Evolutionary conservation across 2,888 invertebrate species (phyloP).

Genomic region (Odontomyia ornata): DNA sequence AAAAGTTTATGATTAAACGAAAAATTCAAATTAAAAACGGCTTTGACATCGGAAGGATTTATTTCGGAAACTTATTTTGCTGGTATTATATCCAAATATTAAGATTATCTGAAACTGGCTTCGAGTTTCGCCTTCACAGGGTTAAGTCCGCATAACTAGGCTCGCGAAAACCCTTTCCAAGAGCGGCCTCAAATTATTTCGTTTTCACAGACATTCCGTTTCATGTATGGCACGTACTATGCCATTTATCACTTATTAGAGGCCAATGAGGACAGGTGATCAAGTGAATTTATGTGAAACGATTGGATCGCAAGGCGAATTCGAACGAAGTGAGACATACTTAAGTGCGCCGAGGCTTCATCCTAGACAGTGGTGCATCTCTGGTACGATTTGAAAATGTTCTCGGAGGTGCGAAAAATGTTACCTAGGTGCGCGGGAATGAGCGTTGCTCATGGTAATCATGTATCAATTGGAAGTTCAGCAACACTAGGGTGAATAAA

Average conservation of each 20-base stretch:
- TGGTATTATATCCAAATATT: no score
- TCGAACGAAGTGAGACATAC: not conserved
- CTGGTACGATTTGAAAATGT: conserved; percentile 18
- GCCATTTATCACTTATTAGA: conserved; percentile 50
- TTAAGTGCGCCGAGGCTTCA: not conserved
- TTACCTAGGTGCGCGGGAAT: not conserved
- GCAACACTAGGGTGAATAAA: not conserved
- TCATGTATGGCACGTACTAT: conserved; percentile 45
- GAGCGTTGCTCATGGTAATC: conserved; percentile 2
- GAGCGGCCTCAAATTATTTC: conserved; percentile 32
- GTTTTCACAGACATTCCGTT: conserved; percentile 36
- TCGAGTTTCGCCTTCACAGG: conserved; percentile 7
- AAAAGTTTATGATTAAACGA: no score
- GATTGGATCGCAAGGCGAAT: conserved; percentile 29
- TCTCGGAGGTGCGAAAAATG: conserved; percentile 13
- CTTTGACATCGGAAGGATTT: not conserved
- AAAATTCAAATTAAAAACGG: no score
- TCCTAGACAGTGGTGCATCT: not conserved
- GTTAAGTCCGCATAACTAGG: conserved; percentile 22
- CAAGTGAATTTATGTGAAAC: conserved; percentile 42
- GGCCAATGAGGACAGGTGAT: conserved; percentile 50
- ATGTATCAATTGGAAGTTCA: conserved; percentile 16
- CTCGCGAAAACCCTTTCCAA: not conserved
- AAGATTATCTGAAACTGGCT: no score
- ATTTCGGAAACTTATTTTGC: not conserved